Conservation (phyloP, 2,797 vertebrate species). For the Aselliscus stoliczkanus region DNA sequence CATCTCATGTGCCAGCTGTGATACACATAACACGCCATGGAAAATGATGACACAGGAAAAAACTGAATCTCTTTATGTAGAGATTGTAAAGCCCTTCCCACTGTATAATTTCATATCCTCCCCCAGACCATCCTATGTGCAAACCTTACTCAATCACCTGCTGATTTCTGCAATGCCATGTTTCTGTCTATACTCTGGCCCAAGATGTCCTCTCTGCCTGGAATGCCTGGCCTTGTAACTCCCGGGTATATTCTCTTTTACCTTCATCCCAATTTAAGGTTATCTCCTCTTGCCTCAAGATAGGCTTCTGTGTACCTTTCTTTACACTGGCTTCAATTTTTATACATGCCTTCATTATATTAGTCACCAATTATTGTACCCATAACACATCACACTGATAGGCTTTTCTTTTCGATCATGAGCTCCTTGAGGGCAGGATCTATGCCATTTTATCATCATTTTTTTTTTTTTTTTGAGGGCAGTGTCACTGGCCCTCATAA, state of each 20-base stretch:
- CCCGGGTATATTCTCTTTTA: neutral
- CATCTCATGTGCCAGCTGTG: neutral
- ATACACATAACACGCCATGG: neutral
- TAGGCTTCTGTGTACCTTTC: neutral
- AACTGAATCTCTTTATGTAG: neutral
- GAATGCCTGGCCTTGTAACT: neutral
- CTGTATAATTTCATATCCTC: neutral
- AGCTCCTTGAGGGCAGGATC: neutral
- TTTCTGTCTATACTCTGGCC: neutral
- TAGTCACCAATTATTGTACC: neutral
- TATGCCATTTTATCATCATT: neutral
- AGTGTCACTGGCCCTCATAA: no score
- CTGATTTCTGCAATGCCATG: neutral
- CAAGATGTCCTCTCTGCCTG: neutral
- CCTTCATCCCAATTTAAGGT: neutral
- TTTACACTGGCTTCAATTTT: neutral
- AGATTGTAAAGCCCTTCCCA: neutral
- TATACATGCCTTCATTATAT: neutral
- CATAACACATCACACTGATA: neutral
- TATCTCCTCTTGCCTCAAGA: neutral
- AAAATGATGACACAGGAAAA: neutral
- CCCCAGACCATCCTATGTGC: neutral
- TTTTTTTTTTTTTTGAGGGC: no score
- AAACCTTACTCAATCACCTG: neutral
- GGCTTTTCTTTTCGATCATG: neutral